Evolutionary conservation across 2,797 vertebrate species (phyloP).

Genomic region (Megaceryle alcyon): DNA sequence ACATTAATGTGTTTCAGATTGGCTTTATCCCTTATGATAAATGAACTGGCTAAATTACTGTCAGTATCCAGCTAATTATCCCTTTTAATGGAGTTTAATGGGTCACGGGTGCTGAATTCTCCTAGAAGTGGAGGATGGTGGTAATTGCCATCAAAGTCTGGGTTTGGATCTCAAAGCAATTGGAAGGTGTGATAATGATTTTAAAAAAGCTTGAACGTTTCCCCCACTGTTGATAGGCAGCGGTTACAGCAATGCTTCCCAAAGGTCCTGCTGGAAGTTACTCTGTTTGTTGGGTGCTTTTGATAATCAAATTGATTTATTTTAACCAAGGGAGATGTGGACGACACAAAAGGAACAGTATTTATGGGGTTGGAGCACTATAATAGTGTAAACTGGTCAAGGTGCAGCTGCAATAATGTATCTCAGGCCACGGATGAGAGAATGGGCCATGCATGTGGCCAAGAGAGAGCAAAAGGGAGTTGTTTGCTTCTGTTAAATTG

Average conservation of each 20-base stretch:
- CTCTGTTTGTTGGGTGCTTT: neutral
- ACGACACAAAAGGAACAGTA: neutral
- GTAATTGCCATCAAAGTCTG: neutral
- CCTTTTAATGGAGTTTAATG: slow-evolving; percentile 16
- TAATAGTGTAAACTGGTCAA: neutral
- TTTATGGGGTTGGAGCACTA: neutral
- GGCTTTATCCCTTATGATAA: slow-evolving; percentile 36
- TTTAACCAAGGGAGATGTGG: neutral
- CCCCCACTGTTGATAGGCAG: neutral
- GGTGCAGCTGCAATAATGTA: neutral
- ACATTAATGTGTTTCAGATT: neutral
- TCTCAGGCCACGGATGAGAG: neutral
- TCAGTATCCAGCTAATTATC: slow-evolving; percentile 26
- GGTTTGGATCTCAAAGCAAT: neutral
- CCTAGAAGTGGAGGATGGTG: neutral
- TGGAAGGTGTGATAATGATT: neutral
- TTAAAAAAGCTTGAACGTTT: neutral
- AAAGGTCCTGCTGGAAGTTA: neutral
- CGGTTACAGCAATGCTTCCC: neutral
- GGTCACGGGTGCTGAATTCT: neutral
- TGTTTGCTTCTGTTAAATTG: neutral
- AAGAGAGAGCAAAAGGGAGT: neutral
- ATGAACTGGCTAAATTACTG: slow-evolving; percentile 31
- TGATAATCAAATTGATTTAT: neutral
- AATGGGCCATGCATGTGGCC: fast-evolving